Evolutionary conservation across 2,113 vertebrate species (phyloP).

Genomic region (Caracal caracal): DNA sequence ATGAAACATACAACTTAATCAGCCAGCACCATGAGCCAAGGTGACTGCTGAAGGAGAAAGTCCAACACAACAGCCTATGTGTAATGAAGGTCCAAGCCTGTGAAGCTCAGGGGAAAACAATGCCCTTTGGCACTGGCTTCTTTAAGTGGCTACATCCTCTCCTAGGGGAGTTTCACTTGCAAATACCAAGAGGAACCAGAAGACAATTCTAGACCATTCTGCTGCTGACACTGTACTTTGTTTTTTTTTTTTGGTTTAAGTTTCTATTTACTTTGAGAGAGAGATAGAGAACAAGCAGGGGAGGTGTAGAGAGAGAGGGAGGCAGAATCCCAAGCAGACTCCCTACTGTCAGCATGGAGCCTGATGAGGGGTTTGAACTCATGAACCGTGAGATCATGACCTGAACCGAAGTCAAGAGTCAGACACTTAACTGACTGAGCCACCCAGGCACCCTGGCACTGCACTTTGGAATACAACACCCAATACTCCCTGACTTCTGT

Average conservation of each 20-base stretch:
- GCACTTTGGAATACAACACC: neutral
- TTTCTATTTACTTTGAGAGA: no score
- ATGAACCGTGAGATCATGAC: no score
- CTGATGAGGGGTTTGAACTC: no score
- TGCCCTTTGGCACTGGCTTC: neutral
- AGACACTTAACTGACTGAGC: no score
- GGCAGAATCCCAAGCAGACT: no score
- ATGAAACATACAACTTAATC: conserved; percentile 6
- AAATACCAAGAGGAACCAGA: neutral
- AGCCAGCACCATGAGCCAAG: neutral
- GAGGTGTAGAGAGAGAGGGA: no score
- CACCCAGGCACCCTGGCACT: no score
- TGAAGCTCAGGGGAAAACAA: neutral
- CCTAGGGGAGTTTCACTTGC: neutral
- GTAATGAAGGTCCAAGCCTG: neutral
- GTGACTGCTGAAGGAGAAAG: neutral
- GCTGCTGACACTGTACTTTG: neutral
- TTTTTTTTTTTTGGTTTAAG: no score
- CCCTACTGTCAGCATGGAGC: no score
- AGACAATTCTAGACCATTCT: neutral
- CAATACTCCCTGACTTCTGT: neutral
- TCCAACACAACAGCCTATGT: neutral
- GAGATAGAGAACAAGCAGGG: no score
- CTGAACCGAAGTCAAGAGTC: no score
- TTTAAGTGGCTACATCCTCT: neutral